A percentile compares a stretch with the other conserved stretches of the same genome.
phyloP scores from a whole-genome alignment of 1,140 invertebrate genomes.

The Drosophila tropicalis region DNA sequence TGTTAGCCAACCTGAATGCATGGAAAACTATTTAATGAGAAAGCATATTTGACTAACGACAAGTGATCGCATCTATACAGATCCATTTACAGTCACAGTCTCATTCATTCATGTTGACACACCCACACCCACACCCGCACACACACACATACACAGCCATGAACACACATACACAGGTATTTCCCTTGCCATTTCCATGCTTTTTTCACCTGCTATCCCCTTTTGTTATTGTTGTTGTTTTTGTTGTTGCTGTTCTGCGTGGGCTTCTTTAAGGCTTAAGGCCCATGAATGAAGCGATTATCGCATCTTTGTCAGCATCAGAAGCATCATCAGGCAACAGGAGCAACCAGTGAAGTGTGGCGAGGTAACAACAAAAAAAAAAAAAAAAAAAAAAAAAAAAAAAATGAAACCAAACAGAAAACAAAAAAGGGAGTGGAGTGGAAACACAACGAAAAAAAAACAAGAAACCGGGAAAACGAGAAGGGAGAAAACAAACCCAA shows the following conservation, averaged over 20 bases:
- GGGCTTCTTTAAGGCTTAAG: constrained; percentile 49
- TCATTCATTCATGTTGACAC: neutral
- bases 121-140: neutral
- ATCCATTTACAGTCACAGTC: too few relatives aligned
- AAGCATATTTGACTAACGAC: neutral
- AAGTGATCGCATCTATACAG: neutral
- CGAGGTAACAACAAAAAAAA: constrained; percentile 31
- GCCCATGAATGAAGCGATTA: constrained; percentile 56
- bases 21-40: too few relatives aligned
- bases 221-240: constrained; percentile 28
- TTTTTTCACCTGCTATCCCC: constrained; percentile 24
- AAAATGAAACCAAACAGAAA: neutral
- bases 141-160: constrained; percentile 13
- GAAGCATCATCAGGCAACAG: constrained; percentile 15
- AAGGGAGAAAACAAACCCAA: constrained; percentile 2
- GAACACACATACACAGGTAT: constrained; percentile 4
- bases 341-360: constrained; percentile 27
- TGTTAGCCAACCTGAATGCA: too few relatives aligned
- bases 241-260: constrained; percentile 24
- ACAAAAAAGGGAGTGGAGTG: neutral
- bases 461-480: neutral
- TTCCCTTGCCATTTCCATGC: neutral
- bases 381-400: neutral
- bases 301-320: constrained; percentile 55
- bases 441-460: neutral